These are phyloP conservation scores for Acanthococcus lagerstroemiae DNA, from an alignment of 2,888 invertebrate genomes.

Conservation along the genomic window DNA sequence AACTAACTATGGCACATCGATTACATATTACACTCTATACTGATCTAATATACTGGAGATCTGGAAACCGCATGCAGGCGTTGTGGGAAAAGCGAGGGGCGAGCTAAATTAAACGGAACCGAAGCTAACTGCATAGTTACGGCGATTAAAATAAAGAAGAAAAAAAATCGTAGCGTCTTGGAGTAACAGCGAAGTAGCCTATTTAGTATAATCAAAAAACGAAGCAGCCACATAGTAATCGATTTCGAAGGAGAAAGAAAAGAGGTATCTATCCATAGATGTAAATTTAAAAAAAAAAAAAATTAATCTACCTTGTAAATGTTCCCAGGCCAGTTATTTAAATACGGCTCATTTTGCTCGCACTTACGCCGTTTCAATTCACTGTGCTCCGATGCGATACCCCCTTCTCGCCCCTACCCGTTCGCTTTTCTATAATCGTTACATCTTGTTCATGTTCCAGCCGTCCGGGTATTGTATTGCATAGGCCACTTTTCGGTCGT, in stretches of 20 bases:
- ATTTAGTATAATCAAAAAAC: background rate
- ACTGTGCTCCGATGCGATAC: too few species aligned
- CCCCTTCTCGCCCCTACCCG: too few species aligned
- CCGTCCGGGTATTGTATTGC: too few species aligned
- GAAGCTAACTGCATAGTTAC: conserved; percentile 19
- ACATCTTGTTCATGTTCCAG: too few species aligned
- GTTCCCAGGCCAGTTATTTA: conserved; percentile 28
- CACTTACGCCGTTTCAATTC: background rate
- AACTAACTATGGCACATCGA: background rate
- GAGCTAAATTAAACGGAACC: conserved; percentile 28
- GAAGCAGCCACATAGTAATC: conserved; percentile 19
- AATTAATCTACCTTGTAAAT: conserved; percentile 30
- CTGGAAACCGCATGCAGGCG: background rate
- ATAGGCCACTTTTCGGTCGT: too few species aligned
- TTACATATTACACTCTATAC: background rate
- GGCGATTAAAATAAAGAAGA: conserved; percentile 15
- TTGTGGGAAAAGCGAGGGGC: background rate
- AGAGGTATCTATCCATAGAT: background rate
- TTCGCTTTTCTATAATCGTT: too few species aligned
- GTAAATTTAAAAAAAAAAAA: background rate
- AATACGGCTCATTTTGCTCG: background rate
- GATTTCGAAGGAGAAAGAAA: conserved; percentile 22
- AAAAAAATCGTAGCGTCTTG: background rate
- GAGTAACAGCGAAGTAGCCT: background rate
- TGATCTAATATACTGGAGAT: background rate